Conservation (phyloP, 2,888 invertebrate genomes). For the Sipha maydis region DNA sequence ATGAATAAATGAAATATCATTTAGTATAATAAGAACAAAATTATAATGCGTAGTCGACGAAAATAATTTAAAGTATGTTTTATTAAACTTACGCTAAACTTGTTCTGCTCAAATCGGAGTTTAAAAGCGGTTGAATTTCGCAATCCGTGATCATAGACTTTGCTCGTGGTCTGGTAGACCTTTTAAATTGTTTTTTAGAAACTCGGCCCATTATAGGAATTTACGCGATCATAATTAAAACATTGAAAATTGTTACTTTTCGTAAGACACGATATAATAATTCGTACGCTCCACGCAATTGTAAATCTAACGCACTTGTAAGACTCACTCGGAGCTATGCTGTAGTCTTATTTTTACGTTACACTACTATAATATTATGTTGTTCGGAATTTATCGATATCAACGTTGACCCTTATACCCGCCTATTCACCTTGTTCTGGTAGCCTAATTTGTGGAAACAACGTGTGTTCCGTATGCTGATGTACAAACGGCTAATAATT, state of each 20-base stretch:
- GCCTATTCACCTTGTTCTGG: conserved; percentile 52
- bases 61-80: background rate
- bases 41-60: background rate
- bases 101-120: conserved; percentile 67
- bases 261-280: background rate
- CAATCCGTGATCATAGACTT: conserved; percentile 66
- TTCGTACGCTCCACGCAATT: conserved; percentile 4
- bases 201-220: conserved; percentile 39
- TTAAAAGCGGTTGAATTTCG: conserved; percentile 68
- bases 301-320: background rate
- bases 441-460: conserved; percentile 49
- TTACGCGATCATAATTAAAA: conserved; percentile 31
- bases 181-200: conserved; percentile 38
- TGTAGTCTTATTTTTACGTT: conserved; percentile 42
- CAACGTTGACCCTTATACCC: conserved; percentile 48
- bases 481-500: background rate
- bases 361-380: background rate
- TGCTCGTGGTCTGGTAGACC: conserved; percentile 42
- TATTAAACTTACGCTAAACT: conserved; percentile 68
- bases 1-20: background rate
- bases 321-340: conserved; percentile 26
- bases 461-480: background rate
- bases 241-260: background rate
- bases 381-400: conserved; percentile 43
- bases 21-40: too few species aligned